A percentile compares a stretch with the other conserved stretches of the same genome.
These are phyloP conservation scores for Gopherus evgoodei DNA, from an alignment of 2,113 vertebrate species.

Conservation along the genomic window DNA sequence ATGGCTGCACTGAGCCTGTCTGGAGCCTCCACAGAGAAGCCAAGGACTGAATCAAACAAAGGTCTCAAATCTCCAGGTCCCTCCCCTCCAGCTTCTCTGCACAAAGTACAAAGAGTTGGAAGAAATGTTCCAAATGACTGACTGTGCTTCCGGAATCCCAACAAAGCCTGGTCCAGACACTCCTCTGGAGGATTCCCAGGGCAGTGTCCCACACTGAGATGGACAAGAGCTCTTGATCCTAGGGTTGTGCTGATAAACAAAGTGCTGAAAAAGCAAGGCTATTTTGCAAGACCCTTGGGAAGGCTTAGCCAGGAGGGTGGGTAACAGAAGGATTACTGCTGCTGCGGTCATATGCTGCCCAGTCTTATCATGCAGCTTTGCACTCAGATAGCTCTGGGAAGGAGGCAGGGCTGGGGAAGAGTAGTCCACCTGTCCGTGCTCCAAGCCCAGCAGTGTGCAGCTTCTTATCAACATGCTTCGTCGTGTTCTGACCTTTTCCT, in stretches of 20 bases:
- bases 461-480: constrained; percentile 2
- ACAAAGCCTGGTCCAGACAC: neutral
- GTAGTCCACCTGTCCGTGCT: constrained; percentile 76
- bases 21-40: neutral
- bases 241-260: constrained; percentile 77
- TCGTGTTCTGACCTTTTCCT: constrained; percentile 25
- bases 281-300: constrained; percentile 1
- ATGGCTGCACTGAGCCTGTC: neutral
- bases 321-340: constrained; percentile 74
- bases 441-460: constrained; percentile 8
- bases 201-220: constrained; percentile 41
- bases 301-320: constrained; percentile 48
- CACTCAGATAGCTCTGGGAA: constrained; percentile 67
- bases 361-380: constrained; percentile 83
- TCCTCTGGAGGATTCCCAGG: constrained; percentile 43
- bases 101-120: neutral
- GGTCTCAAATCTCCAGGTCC: neutral
- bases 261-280: constrained; percentile 65
- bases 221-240: constrained; percentile 79
- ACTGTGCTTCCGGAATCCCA: neutral
- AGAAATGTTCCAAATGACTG: fast-evolving
- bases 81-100: neutral
- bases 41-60: neutral
- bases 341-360: constrained; percentile 77
- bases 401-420: constrained; percentile 57